Percentiles rank a stretch among this genome's conserved stretches.
phyloP scores from a whole-genome alignment of 30 jellyfish, hydroid and myxozoan genomes.

The Hydractinia echinata region DNA sequence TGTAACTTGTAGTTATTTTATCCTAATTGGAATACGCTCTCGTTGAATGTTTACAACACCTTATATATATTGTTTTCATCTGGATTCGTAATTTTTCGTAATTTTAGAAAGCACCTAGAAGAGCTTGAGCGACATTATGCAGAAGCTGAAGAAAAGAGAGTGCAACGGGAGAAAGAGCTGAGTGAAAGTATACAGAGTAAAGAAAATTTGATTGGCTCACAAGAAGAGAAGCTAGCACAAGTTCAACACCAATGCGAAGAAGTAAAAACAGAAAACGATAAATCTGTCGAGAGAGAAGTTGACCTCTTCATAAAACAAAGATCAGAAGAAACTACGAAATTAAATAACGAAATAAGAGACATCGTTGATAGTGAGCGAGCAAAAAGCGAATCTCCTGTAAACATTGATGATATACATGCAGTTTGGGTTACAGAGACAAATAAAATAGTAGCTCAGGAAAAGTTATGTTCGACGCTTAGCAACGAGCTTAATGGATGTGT shows the following conservation, averaged over 20 bases:
- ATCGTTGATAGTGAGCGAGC: conserved; percentile 27
- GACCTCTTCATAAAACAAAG: conserved; percentile 51
- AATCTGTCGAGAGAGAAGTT: conserved; percentile 44
- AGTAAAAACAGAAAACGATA: conserved; percentile 49
- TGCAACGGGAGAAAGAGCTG: conserved; percentile 51
- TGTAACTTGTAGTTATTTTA: too few species aligned
- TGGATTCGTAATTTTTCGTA: neutral
- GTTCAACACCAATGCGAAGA: conserved; percentile 43
- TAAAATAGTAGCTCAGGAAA: conserved; percentile 57
- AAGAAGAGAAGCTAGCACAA: conserved; percentile 34
- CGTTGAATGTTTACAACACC: neutral
- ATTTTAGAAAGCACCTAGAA: conserved; percentile 52
- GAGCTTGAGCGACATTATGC: conserved; percentile 69
- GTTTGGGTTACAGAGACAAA: conserved; percentile 63
- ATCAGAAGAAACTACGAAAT: conserved; percentile 53
- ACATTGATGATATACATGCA: conserved; percentile 38
- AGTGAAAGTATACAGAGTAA: conserved; percentile 46
- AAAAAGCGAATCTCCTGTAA: conserved; percentile 32
- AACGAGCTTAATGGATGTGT: conserved; percentile 51
- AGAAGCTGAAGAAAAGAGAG: conserved; percentile 75
- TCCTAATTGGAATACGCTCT: too few species aligned
- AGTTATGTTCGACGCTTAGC: conserved; percentile 38
- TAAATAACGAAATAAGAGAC: conserved; percentile 51
- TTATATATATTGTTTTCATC: neutral
- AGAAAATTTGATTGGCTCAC: conserved; percentile 49